These are phyloP conservation scores for Lysandra bellargus DNA, from an alignment of 2,888 invertebrate genomes.

Conservation along the genomic window DNA sequence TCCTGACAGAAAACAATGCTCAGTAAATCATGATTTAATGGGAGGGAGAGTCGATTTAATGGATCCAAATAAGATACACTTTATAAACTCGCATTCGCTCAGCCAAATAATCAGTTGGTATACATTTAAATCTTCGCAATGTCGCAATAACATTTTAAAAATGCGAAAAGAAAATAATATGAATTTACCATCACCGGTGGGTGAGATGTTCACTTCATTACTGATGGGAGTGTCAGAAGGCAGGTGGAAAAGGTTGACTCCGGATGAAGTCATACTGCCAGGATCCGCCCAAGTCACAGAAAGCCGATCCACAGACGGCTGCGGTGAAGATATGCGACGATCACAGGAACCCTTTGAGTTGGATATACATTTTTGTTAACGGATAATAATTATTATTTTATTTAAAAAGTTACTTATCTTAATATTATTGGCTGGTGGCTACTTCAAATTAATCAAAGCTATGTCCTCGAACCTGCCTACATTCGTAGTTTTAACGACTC, in stretches of 20 bases:
- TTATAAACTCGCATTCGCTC: not conserved
- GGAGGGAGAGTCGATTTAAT: not conserved
- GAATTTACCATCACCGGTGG: constrained; percentile 49
- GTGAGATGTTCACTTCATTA: constrained; percentile 73
- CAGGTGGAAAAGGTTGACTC: constrained; percentile 69
- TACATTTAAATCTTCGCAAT: not conserved
- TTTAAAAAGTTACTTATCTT: not conserved
- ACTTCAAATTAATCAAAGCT: not conserved
- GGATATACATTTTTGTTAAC: not conserved
- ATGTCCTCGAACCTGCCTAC: not conserved
- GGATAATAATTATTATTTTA: not conserved
- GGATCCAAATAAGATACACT: not conserved
- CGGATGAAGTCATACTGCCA: constrained; percentile 74
- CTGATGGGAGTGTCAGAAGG: constrained; percentile 64
- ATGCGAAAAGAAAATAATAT: not conserved
- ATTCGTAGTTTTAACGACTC: not conserved
- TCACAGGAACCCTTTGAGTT: constrained; percentile 59
- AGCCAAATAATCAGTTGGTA: not conserved
- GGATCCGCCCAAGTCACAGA: constrained; percentile 87
- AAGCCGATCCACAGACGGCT: constrained; percentile 85
- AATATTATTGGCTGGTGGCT: not conserved
- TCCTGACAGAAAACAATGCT: not conserved
- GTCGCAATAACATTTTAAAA: not conserved
- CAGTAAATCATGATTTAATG: not conserved
- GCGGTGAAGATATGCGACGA: constrained; percentile 83